Evolutionary conservation across 2,888 invertebrate genomes (phyloP).

Genomic region (Philereme vetulata): DNA sequence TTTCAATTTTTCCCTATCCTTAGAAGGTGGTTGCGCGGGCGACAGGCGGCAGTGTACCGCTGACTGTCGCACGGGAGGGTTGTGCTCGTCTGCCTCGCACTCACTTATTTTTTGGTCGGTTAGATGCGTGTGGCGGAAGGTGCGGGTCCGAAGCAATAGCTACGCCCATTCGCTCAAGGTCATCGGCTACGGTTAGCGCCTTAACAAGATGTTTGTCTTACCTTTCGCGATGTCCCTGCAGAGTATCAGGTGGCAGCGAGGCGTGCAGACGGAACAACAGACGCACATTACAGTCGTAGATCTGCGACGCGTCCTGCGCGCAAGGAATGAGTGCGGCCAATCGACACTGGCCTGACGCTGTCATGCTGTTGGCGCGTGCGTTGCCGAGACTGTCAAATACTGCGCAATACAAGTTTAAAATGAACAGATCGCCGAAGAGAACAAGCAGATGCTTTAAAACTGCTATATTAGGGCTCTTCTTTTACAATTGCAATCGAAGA

Average conservation of each 20-base stretch:
- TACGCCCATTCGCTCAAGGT: too few relatives aligned
- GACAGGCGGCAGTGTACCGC: too few relatives aligned
- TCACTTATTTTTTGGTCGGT: too few relatives aligned
- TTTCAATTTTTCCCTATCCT: too few relatives aligned
- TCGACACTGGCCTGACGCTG: slow-evolving; percentile 97
- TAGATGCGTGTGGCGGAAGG: too few relatives aligned
- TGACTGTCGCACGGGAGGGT: too few relatives aligned
- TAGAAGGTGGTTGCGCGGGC: too few relatives aligned
- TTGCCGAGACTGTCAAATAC: slow-evolving; percentile 97
- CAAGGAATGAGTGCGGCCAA: slow-evolving; percentile 97
- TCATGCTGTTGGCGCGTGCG: slow-evolving; percentile 98
- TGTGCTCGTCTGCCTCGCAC: too few relatives aligned
- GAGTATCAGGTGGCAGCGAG: slow-evolving; percentile 94
- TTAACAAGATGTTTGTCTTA: slow-evolving; percentile 30
- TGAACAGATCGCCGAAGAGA: not conserved
- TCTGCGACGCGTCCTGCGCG: slow-evolving; percentile 96
- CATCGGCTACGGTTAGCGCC: too few relatives aligned
- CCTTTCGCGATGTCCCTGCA: slow-evolving; percentile 95
- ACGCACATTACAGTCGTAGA: slow-evolving; percentile 98
- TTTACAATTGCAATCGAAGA: too few relatives aligned
- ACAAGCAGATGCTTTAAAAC: not conserved
- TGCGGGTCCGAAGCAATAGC: too few relatives aligned
- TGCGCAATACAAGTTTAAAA: slow-evolving; percentile 53
- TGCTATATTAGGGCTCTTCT: too few relatives aligned
- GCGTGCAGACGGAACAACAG: slow-evolving; percentile 97